Evolutionary conservation across 1,140 invertebrate genomes (phyloP).

Genomic region (Epicauta chinensis): DNA sequence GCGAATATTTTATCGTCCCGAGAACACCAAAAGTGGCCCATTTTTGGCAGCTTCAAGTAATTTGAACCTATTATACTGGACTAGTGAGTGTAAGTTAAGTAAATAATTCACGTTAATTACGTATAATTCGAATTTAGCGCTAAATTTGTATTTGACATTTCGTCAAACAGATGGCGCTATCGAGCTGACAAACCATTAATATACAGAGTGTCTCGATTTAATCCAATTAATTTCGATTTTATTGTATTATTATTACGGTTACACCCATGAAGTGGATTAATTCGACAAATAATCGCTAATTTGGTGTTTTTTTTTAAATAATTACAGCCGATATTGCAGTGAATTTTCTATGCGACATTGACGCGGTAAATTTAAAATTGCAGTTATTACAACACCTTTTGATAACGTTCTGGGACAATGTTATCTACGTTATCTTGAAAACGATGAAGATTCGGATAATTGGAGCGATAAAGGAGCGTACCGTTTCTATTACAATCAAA

Average conservation of each 20-base stretch:
- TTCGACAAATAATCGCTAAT: background rate
- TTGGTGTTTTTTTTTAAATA: too few species aligned
- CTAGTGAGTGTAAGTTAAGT: conserved; percentile 68
- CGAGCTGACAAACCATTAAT: too few species aligned
- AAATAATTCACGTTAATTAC: too few species aligned
- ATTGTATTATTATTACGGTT: too few species aligned
- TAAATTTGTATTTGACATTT: too few species aligned
- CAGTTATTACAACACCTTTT: conserved; percentile 51
- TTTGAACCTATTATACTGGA: conserved; percentile 73
- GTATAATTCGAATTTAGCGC: background rate
- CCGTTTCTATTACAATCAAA: conserved; percentile 71
- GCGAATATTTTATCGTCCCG: conserved; percentile 68
- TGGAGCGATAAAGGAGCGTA: conserved; percentile 60
- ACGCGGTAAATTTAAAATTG: conserved; percentile 17
- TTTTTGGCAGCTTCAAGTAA: conserved; percentile 55
- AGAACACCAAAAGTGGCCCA: conserved; percentile 61
- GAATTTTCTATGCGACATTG: conserved; percentile 22
- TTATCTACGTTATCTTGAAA: conserved; percentile 52
- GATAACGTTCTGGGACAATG: conserved; percentile 55
- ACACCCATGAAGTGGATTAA: too few species aligned
- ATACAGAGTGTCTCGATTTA: too few species aligned
- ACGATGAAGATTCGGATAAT: conserved; percentile 48
- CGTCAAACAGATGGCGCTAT: too few species aligned
- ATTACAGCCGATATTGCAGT: conserved; percentile 28
- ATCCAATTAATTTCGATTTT: too few species aligned